A percentile compares a stretch with the other conserved stretches of the same genome.
These are phyloP conservation scores for Hydrotaea cyrtoneurina DNA, from an alignment of 2,888 invertebrate genomes.

Conservation along the genomic window DNA sequence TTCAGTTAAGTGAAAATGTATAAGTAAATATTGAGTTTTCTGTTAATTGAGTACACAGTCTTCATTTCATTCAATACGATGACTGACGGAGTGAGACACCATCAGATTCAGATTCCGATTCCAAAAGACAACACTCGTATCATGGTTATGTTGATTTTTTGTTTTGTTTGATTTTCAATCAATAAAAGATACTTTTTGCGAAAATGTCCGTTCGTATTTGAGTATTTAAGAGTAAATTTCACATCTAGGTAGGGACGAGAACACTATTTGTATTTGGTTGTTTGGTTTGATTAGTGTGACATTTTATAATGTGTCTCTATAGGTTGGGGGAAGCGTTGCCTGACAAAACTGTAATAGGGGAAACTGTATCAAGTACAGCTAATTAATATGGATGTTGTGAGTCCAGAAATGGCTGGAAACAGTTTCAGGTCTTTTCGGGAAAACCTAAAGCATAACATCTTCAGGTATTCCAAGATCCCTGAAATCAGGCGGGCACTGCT, in stretches of 20 bases:
- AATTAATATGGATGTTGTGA: too few relatives aligned
- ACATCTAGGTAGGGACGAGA: not conserved
- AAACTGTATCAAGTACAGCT: too few relatives aligned
- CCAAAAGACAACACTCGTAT: not conserved
- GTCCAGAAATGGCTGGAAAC: too few relatives aligned
- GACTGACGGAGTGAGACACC: not conserved
- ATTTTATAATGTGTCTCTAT: too few relatives aligned
- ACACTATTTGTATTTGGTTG: constrained; percentile 18
- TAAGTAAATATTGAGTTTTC: constrained; percentile 78
- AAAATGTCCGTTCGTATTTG: not conserved
- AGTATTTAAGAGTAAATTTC: constrained; percentile 13
- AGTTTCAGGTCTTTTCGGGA: too few relatives aligned
- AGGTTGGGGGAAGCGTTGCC: too few relatives aligned
- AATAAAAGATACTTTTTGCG: constrained; percentile 8
- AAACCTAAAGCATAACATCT: too few relatives aligned
- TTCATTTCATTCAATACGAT: constrained; percentile 74
- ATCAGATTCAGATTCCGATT: not conserved
- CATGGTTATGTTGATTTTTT: constrained; percentile 14
- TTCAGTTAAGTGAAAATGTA: constrained; percentile 71
- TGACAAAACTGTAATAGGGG: too few relatives aligned
- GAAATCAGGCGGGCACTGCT: too few relatives aligned
- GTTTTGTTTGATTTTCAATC: constrained; percentile 30
- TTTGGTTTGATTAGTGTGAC: not conserved
- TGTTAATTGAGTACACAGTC: constrained; percentile 80
- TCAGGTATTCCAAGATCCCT: too few relatives aligned